Percentiles rank a stretch among this genome's conserved stretches.
phyloP scores from a whole-genome alignment of 2,888 invertebrate species.

The Caenorhabditis sp. region DNA sequence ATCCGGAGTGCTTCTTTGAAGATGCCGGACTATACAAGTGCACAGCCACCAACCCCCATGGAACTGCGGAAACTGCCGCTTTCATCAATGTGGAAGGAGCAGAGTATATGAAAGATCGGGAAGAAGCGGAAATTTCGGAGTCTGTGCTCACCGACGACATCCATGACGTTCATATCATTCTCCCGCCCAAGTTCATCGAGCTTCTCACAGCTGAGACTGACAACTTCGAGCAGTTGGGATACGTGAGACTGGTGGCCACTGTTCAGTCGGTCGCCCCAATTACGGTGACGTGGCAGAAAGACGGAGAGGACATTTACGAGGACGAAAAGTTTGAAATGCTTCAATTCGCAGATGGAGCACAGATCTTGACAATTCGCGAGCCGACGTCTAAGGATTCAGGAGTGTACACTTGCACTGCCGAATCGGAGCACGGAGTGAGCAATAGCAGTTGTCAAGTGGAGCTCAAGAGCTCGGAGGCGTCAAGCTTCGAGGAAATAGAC shows the following conservation, averaged over 20 bases:
- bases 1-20: slow-evolving; percentile 63
- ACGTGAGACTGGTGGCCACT: slow-evolving; percentile 65
- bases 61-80: slow-evolving; percentile 69
- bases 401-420: slow-evolving; percentile 68
- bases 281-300: slow-evolving; percentile 65
- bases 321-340: slow-evolving; percentile 66
- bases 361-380: slow-evolving; percentile 66
- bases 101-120: slow-evolving; percentile 60
- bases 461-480: slow-evolving; percentile 24
- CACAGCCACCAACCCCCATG: slow-evolving; percentile 66
- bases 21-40: slow-evolving; percentile 71
- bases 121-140: slow-evolving; percentile 66
- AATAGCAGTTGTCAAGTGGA: slow-evolving; percentile 64
- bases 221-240: slow-evolving; percentile 58
- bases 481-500: slow-evolving; percentile 41
- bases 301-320: slow-evolving; percentile 55
- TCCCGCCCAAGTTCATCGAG: slow-evolving; percentile 69
- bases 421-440: slow-evolving; percentile 68
- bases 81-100: slow-evolving; percentile 65
- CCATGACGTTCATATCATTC: slow-evolving; percentile 54
- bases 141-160: slow-evolving; percentile 54
- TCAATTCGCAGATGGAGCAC: slow-evolving; percentile 67
- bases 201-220: slow-evolving; percentile 64
- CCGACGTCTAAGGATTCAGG: slow-evolving; percentile 57
- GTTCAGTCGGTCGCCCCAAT: slow-evolving; percentile 62